Conservation (phyloP, 2,113 vertebrate genomes). For the Salvelinus fontinalis region DNA sequence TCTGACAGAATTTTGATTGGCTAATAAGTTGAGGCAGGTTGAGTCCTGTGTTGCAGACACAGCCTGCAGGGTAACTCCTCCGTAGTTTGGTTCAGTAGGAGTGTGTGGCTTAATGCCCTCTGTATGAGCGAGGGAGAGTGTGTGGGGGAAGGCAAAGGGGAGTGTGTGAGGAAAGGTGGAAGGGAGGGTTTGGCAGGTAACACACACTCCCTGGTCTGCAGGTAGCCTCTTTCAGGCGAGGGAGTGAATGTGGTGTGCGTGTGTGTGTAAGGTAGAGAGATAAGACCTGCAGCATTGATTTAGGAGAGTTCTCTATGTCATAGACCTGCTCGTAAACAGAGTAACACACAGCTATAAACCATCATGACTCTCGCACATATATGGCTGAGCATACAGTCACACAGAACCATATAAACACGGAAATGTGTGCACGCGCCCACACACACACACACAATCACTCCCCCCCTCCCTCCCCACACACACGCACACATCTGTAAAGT, state of each 20-base stretch:
- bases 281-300: constrained; percentile 22
- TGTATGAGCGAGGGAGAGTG: too few relatives aligned
- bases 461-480: not conserved
- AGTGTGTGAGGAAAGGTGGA: too few relatives aligned
- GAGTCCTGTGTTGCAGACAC: constrained; percentile 32
- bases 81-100: not conserved
- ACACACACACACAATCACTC: too few relatives aligned
- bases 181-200: not conserved
- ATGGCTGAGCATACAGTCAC: too few relatives aligned
- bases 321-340: constrained; percentile 22
- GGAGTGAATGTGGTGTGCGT: not conserved
- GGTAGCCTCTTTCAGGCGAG: not conserved
- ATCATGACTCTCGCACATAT: too few relatives aligned
- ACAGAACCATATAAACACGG: too few relatives aligned
- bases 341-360: constrained; percentile 23
- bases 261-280: not conserved
- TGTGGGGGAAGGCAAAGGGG: not conserved
- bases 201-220: constrained; percentile 2
- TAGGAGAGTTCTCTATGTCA: not conserved
- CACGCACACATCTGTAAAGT: constrained; percentile 54
- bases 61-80: too few relatives aligned
- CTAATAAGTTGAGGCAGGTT: constrained; percentile 60
- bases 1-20: constrained; percentile 53
- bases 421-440: too few relatives aligned
- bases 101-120: not conserved